Evolutionary conservation across 2,888 invertebrate genomes (phyloP), one percentile per base, ranked within the genome.

Genomic region (Oscheius sp.): DNA sequence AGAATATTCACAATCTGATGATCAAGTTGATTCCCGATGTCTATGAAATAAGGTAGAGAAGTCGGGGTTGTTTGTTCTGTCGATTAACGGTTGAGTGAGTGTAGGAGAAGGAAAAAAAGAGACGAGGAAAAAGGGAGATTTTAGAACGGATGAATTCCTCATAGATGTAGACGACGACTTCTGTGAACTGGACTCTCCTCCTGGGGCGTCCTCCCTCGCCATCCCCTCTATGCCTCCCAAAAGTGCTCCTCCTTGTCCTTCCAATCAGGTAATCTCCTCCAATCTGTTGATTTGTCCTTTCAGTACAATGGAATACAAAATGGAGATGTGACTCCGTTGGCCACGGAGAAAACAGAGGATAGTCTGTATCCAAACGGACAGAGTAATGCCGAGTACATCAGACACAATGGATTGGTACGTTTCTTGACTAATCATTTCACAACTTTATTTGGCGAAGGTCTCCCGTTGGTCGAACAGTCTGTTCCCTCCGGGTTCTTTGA

Each of bases 81-180:
- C 33, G n/a, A 49, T 47, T 36, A 45, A 17, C 4, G 9, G 30
- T 36, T 33, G 63, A 49, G 24, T 49, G 32, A 17, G 17, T 36
- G 17, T 49, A 2, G 24, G n/a, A n/a, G n/a, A n/a, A n/a, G n/a
- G n/a, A n/a, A n/a, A n/a, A n/a, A n/a, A n/a, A n/a, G n/a, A n/a
- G n/a, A n/a, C n/a, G n/a, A 45, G 20, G 20, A 26, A 30, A 22
- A n/a, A n/a, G n/a, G n/a, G n/a, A n/a, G n/a, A n/a, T 75, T 82
- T 67, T 73, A 83, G 83, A 66, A 83, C 83, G 26, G 83, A 83
- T 65, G 83, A 83, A 54, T 70, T 82, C n/a, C 74, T 80, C 51
- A 69, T 77, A 51, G 80, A 81, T 47, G 28, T 80, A n/a, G 83
- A 83, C 59, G 80, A 82, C 51, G 82, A 83, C 51, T 71, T 71